phyloP scores from a whole-genome alignment of 1,140 invertebrate genomes.

The Drosophila punjabiensis region DNA sequence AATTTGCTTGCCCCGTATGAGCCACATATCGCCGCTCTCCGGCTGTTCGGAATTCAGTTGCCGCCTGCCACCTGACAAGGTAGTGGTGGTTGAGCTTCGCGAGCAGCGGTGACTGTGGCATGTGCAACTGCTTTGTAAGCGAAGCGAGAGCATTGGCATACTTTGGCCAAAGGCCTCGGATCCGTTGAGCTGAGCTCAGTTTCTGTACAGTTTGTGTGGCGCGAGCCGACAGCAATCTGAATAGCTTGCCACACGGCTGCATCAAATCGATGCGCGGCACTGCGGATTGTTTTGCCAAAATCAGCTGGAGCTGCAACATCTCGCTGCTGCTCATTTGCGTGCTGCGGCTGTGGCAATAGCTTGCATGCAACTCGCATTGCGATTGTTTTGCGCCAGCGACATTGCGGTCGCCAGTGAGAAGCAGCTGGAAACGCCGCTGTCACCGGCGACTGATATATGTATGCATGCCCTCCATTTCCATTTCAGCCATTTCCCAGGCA shows the following conservation, averaged over 20 bases:
- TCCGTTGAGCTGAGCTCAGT: slow-evolving; percentile 11
- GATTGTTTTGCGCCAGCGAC: slow-evolving; percentile 52
- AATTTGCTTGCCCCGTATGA: background rate
- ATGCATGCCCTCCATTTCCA: slow-evolving; percentile 28
- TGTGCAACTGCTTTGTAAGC: slow-evolving; percentile 58
- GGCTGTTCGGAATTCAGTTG: slow-evolving; percentile 1
- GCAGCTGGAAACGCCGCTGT: slow-evolving; percentile 32
- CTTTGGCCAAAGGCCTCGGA: slow-evolving; percentile 41
- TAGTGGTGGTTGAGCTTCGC: slow-evolving; percentile 26
- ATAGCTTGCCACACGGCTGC: slow-evolving; percentile 19
- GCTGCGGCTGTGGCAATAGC: slow-evolving; percentile 19
- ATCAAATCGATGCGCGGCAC: slow-evolving; percentile 36
- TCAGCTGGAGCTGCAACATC: slow-evolving; percentile 16
- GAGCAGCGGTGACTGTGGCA: slow-evolving; percentile 21
- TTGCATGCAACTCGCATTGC: slow-evolving; percentile 43
- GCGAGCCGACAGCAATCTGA: slow-evolving; percentile 17
- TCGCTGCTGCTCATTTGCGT: slow-evolving; percentile 8
- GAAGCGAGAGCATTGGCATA: slow-evolving; percentile 53
- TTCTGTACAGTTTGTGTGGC: slow-evolving; percentile 14
- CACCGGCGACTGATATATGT: slow-evolving; percentile 40
- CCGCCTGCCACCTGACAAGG: slow-evolving; percentile 38
- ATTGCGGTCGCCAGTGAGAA: slow-evolving; percentile 45
- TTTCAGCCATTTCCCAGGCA: slow-evolving; percentile 9
- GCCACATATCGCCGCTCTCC: background rate
- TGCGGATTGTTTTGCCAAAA: slow-evolving; percentile 47